phyloP scores from a whole-genome alignment of 2,797 vertebrate species.

The Yasuhikotakia modesta region DNA sequence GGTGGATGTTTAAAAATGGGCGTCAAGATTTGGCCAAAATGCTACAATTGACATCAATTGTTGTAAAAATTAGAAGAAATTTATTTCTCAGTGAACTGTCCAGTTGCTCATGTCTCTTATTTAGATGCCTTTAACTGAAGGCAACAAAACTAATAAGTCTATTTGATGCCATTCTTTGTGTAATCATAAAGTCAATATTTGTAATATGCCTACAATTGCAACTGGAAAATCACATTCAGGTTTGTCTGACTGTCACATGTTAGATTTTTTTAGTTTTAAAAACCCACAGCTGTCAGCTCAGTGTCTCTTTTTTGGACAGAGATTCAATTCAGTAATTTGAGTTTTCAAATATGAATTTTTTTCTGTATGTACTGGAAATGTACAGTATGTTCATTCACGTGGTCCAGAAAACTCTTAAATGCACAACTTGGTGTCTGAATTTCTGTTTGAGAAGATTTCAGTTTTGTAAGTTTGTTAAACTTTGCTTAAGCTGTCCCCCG shows the following conservation, averaged over 20 bases:
- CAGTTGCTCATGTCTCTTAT: neutral
- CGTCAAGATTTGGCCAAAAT: conserved; percentile 11
- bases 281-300: neutral
- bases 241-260: neutral
- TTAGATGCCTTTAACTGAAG: conserved; percentile 2
- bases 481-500: conserved; percentile 4
- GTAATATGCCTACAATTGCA: no score
- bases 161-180: conserved; percentile 14
- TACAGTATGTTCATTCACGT: conserved; percentile 32
- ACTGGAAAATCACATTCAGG: neutral
- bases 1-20: no score
- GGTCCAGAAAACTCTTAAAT: conserved; percentile 8
- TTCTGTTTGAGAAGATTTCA: conserved; percentile 17
- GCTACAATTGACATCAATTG: neutral
- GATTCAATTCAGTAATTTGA: conserved; percentile 64
- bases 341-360: conserved; percentile 14
- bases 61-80: neutral
- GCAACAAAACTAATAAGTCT: conserved; percentile 5
- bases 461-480: conserved; percentile 12
- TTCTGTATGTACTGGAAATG: conserved; percentile 28
- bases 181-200: neutral
- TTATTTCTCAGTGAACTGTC: conserved; percentile 31
- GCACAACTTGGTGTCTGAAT: neutral
- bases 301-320: neutral
- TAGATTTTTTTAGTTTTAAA: neutral